Conservation (phyloP, 2,113 vertebrate species). For the Herpailurus yagouaroundi region DNA sequence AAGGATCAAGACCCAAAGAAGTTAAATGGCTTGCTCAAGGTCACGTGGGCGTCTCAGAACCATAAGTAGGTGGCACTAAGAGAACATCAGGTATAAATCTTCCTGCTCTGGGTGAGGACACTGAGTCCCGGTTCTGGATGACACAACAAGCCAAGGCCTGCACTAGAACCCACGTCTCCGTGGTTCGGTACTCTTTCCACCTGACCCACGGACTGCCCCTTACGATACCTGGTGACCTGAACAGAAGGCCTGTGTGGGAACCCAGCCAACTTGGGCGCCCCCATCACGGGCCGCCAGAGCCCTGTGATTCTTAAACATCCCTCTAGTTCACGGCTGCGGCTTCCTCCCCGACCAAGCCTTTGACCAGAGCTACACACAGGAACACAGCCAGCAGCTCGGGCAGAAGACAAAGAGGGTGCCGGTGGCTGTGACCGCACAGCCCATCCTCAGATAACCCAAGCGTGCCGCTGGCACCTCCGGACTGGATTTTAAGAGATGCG, state of each 20-base stretch:
- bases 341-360: neutral
- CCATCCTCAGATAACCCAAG: neutral
- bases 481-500: neutral
- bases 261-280: neutral
- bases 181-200: neutral
- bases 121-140: neutral
- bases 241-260: neutral
- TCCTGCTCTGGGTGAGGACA: neutral
- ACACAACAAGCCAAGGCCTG: neutral
- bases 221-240: neutral
- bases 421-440: neutral
- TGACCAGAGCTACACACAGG: neutral
- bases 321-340: neutral
- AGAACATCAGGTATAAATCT: neutral
- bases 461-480: neutral
- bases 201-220: neutral
- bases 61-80: neutral
- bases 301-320: neutral
- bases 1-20: neutral
- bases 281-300: neutral
- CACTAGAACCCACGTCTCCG: neutral
- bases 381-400: neutral
- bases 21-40: neutral
- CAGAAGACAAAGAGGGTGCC: neutral
- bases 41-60: neutral